Evolutionary conservation across 1,140 invertebrate genomes (phyloP).

Genomic region (Bombus impatiens): DNA sequence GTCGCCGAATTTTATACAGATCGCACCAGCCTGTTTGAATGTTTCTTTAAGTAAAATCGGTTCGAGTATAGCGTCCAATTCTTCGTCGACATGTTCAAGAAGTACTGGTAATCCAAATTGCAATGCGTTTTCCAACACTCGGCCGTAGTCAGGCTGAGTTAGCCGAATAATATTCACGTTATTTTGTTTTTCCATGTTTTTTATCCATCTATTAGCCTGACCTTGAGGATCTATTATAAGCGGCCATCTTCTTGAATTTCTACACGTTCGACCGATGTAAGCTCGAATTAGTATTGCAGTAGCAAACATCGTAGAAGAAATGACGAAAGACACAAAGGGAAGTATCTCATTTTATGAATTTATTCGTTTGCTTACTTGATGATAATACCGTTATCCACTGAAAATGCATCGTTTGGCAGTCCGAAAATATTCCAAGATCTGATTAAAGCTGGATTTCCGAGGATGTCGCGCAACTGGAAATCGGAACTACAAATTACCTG

Average conservation of each 20-base stretch:
- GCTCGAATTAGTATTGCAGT: fast-evolving
- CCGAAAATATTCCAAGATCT: constrained; percentile 96
- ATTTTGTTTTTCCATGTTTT: constrained; percentile 95
- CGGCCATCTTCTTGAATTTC: constrained; percentile 93
- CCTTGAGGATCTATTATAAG: constrained; percentile 97
- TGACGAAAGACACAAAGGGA: too few species aligned
- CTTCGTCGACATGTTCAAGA: constrained; percentile 93
- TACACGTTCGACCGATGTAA: constrained; percentile 67
- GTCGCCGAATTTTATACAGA: constrained; percentile 93
- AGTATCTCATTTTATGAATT: neutral
- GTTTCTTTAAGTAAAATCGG: constrained; percentile 94
- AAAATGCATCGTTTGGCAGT: constrained; percentile 94
- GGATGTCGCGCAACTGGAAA: constrained; percentile 88
- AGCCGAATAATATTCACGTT: constrained; percentile 92
- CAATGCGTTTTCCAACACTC: constrained; percentile 95
- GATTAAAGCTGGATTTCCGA: constrained; percentile 94
- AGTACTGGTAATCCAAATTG: constrained; percentile 95
- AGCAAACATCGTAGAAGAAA: neutral
- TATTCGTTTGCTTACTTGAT: constrained; percentile 79
- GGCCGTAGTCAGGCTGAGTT: constrained; percentile 91
- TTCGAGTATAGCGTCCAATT: constrained; percentile 94
- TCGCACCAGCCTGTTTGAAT: constrained; percentile 92
- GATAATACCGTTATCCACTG: constrained; percentile 96
- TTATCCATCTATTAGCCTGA: constrained; percentile 97
- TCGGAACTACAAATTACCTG: constrained; percentile 89